Conservation (phyloP, 2,113 vertebrate genomes). For the Acrocephalus arundinaceus region DNA sequence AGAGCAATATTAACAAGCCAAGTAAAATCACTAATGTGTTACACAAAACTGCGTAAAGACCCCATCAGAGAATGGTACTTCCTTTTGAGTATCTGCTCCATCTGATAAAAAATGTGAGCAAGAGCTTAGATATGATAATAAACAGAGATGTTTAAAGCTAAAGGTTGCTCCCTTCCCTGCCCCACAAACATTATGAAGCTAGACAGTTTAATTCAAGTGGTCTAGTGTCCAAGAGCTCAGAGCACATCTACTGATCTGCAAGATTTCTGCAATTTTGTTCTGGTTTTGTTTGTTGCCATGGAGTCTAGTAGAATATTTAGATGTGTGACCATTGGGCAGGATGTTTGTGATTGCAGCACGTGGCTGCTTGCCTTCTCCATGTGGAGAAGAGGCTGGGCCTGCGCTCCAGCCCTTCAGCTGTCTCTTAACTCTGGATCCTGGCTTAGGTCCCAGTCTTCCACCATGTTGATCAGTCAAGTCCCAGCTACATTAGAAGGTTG, state of each 20-base stretch:
- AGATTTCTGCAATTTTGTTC: not conserved
- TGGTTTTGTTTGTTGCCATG: not conserved
- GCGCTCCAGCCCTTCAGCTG: not conserved
- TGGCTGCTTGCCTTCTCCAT: not conserved
- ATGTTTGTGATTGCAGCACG: not conserved
- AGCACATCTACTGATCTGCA: not conserved
- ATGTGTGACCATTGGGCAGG: not conserved
- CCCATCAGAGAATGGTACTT: not conserved
- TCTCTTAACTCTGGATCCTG: not conserved
- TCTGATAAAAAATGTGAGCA: not conserved
- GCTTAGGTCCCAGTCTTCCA: not conserved
- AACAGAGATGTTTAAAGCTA: not conserved
- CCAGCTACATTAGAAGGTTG: not conserved
- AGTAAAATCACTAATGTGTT: not conserved
- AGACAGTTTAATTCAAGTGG: not conserved
- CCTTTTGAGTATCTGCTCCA: not conserved
- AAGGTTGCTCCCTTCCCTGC: not conserved
- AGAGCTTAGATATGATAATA: not conserved
- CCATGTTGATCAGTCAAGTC: not conserved
- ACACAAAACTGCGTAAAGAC: accelerated
- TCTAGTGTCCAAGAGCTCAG: not conserved
- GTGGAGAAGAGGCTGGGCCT: not conserved
- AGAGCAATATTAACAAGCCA: not conserved
- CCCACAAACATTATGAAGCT: not conserved
- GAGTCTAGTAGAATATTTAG: not conserved